A percentile compares a stretch with the other conserved stretches of the same genome.
Conservation (phyloP, 2,888 invertebrate genomes). For the Lampropteryx suffumata region DNA sequence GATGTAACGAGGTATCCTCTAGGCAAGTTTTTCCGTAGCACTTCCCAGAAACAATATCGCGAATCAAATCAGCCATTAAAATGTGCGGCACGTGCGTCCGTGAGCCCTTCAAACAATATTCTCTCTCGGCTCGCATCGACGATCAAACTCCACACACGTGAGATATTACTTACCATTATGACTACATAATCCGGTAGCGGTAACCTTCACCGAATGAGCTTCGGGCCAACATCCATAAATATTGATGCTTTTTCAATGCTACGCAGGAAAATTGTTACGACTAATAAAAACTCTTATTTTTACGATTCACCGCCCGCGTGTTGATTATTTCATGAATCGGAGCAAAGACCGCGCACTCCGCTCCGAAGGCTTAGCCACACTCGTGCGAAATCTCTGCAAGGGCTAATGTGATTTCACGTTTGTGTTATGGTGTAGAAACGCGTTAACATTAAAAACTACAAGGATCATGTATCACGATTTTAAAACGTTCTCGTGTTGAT, state of each 20-base stretch:
- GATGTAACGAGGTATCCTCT: too few relatives aligned
- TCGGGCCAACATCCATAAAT: conserved; percentile 32
- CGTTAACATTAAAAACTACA: too few relatives aligned
- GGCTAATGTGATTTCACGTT: too few relatives aligned
- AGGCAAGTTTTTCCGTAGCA: too few relatives aligned
- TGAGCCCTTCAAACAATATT: conserved; percentile 21
- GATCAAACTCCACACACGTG: conserved; percentile 23
- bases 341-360: background rate
- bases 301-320: conserved; percentile 33
- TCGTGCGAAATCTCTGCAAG: background rate
- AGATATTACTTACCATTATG: conserved; percentile 27
- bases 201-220: conserved; percentile 19
- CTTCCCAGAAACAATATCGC: conserved; percentile 7
- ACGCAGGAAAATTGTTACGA: conserved; percentile 35
- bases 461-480: too few relatives aligned
- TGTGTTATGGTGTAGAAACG: too few relatives aligned
- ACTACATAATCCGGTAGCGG: conserved; percentile 23
- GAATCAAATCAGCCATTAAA: conserved; percentile 8
- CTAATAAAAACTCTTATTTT: conserved; percentile 39
- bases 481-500: too few relatives aligned
- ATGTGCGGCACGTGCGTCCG: conserved; percentile 13
- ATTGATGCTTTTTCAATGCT: conserved; percentile 37
- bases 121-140: conserved; percentile 7
- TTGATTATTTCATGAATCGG: conserved; percentile 36
- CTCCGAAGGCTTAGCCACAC: background rate